Conservation (phyloP, 2,113 vertebrate species). For the Paralichthys olivaceus region DNA sequence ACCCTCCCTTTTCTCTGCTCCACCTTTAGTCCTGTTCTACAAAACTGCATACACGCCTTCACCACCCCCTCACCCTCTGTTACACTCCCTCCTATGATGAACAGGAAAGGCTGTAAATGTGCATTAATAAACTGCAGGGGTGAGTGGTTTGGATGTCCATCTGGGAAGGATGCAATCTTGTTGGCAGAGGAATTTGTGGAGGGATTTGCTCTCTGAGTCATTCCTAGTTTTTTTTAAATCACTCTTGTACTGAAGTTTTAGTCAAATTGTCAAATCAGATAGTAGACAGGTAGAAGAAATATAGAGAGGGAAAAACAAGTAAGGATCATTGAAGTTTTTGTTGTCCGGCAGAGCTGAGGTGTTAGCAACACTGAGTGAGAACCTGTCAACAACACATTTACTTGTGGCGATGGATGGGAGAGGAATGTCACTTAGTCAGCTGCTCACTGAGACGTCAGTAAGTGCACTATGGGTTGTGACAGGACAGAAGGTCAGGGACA, state of each 20-base stretch:
- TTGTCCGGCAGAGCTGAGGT: constrained; percentile 8
- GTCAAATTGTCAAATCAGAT: neutral
- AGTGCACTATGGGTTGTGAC: constrained; percentile 19
- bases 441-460: constrained; percentile 23
- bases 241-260: neutral
- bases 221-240: neutral
- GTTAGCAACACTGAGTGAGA: constrained; percentile 4
- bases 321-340: constrained; percentile 3
- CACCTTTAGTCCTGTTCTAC: constrained; percentile 45
- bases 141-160: constrained; percentile 44
- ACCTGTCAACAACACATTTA: constrained; percentile 26
- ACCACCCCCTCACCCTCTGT: constrained; percentile 16
- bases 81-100: constrained; percentile 33
- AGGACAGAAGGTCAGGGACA: constrained; percentile 11
- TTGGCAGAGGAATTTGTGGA: constrained; percentile 47
- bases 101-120: constrained; percentile 37
- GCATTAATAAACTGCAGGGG: constrained; percentile 34
- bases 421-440: constrained; percentile 19
- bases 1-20: constrained; percentile 27
- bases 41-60: constrained; percentile 42
- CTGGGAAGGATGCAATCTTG: constrained; percentile 59
- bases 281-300: neutral
- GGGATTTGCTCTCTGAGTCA: constrained; percentile 40
- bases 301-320: neutral
- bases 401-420: constrained; percentile 20